A percentile compares a stretch with the other conserved stretches of the same genome.
Conservation (phyloP, 2,797 vertebrate species). For the Pteropus rufus region DNA sequence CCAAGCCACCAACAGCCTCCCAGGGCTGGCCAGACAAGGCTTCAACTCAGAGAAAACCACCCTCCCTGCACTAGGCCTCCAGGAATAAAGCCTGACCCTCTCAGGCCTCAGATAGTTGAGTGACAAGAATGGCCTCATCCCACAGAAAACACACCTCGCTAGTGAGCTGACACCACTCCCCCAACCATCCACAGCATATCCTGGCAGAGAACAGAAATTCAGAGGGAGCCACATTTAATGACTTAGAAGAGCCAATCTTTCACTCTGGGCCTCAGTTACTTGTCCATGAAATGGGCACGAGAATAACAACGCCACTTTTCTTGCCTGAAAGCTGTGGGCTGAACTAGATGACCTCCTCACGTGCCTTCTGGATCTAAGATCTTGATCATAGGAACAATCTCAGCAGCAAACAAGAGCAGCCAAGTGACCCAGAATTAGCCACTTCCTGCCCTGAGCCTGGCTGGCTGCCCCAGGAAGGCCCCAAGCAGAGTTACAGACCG, state of each 20-base stretch:
- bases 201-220: not conserved
- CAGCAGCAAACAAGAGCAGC: not conserved
- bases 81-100: not conserved
- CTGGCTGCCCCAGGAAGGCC: not conserved
- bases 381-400: not conserved
- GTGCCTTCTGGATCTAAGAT: not conserved
- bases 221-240: not conserved
- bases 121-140: not conserved
- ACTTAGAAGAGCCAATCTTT: not conserved
- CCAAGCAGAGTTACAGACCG: not conserved
- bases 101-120: not conserved
- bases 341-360: not conserved
- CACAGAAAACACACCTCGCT: not conserved
- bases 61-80: not conserved
- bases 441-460: slow-evolving; percentile 24
- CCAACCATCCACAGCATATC: not conserved
- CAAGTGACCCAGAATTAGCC: slow-evolving; percentile 44
- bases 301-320: not conserved
- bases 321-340: not conserved
- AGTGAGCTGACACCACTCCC: not conserved
- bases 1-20: not conserved
- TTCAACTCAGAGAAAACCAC: not conserved
- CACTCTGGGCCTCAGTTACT: not conserved
- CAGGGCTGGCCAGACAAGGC: not conserved
- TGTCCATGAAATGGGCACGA: not conserved